Conservation (phyloP, 2,888 invertebrate species). For the Cyclophora punctaria region DNA sequence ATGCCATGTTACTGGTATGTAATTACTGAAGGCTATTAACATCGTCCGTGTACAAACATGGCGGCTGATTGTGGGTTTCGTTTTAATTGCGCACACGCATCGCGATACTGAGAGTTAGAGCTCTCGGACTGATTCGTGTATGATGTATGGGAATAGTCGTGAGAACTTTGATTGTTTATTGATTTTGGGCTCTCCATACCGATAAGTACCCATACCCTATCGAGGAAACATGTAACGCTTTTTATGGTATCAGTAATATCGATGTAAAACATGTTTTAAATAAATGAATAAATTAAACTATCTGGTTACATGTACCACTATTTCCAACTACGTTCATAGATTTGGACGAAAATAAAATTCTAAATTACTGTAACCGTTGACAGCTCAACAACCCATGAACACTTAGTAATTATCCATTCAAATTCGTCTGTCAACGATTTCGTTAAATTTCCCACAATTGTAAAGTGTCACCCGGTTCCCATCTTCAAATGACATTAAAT, state of each 20-base stretch:
- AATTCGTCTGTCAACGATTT: slow-evolving; percentile 45
- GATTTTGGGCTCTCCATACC: slow-evolving; percentile 32
- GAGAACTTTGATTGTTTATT: slow-evolving; percentile 64
- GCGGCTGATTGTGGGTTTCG: slow-evolving; percentile 73
- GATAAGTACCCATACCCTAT: neutral
- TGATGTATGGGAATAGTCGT: slow-evolving; percentile 53
- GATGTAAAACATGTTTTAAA: slow-evolving; percentile 2
- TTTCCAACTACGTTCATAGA: neutral
- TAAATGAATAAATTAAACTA: slow-evolving; percentile 1
- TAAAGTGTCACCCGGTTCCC: slow-evolving; percentile 48
- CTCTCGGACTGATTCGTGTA: slow-evolving; percentile 52
- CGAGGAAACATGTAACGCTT: neutral
- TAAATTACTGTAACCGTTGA: slow-evolving; percentile 16
- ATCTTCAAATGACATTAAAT: slow-evolving; percentile 59
- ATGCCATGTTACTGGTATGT: slow-evolving; percentile 69
- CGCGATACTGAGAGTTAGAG: slow-evolving; percentile 60
- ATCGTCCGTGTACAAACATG: slow-evolving; percentile 75
- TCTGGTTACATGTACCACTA: neutral
- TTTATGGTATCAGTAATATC: too few species aligned
- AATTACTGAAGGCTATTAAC: slow-evolving; percentile 73
- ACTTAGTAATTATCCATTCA: slow-evolving; percentile 50
- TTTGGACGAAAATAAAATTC: slow-evolving; percentile 10
- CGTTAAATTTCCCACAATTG: slow-evolving; percentile 51
- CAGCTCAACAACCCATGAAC: slow-evolving; percentile 30
- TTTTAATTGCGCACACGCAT: slow-evolving; percentile 75